Evolutionary conservation across 64 coral and sea anemone species (phyloP).

Genomic region (Montipora capricornis): DNA sequence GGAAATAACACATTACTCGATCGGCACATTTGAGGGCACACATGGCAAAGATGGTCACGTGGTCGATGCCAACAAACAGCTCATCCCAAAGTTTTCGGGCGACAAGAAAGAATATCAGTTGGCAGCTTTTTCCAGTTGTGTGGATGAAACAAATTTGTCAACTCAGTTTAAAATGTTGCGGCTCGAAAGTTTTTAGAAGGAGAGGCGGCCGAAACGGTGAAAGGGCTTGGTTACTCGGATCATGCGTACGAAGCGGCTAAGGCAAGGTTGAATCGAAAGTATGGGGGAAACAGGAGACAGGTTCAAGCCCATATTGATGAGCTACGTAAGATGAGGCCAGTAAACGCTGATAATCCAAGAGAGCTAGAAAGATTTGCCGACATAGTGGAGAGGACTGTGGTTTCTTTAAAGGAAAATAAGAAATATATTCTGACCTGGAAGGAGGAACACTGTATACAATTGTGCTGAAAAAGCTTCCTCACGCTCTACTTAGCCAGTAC

Average conservation of each 20-base stretch:
- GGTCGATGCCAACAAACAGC: slow-evolving; percentile 30
- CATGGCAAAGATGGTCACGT: background rate
- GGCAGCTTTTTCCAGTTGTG: slow-evolving; percentile 48
- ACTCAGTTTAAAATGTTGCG: slow-evolving; percentile 74
- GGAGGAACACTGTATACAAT: slow-evolving; percentile 67
- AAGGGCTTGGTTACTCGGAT: slow-evolving; percentile 41
- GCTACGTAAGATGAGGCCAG: slow-evolving; percentile 43
- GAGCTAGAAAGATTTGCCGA: slow-evolving; percentile 67
- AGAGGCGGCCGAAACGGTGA: slow-evolving; percentile 54
- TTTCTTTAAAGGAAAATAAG: slow-evolving; percentile 13
- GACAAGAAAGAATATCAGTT: slow-evolving; percentile 62
- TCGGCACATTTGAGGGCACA: background rate
- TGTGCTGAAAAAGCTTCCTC: slow-evolving; percentile 67
- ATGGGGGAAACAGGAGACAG: slow-evolving; percentile 47
- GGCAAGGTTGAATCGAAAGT: slow-evolving; percentile 58
- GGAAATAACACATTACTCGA: background rate
- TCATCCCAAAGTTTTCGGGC: slow-evolving; percentile 57
- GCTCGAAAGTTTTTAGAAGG: slow-evolving; percentile 60
- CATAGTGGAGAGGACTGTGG: slow-evolving; percentile 48
- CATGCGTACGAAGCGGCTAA: slow-evolving; percentile 56
- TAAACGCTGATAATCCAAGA: slow-evolving; percentile 37
- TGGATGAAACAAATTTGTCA: slow-evolving; percentile 58
- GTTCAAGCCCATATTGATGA: slow-evolving; percentile 56
- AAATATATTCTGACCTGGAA: background rate
- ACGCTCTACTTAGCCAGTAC: slow-evolving; percentile 59